Evolutionary conservation across 2,888 invertebrate genomes (phyloP).

Genomic region (Rhynchonema sp.): DNA sequence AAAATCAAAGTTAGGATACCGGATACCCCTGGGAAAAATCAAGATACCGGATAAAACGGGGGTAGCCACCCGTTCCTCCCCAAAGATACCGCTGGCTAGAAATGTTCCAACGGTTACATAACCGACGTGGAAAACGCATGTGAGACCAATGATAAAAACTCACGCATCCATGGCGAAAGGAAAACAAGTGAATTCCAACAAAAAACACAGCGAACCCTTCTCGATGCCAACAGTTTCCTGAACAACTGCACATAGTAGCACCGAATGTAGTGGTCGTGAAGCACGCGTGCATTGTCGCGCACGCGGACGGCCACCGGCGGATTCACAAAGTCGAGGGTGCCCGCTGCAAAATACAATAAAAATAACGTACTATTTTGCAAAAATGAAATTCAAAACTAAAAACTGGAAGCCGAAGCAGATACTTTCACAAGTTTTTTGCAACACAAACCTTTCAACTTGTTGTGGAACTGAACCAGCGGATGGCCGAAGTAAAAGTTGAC

Average conservation of each 20-base stretch:
- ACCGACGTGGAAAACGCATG: too few relatives aligned
- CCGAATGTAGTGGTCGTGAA: slow-evolving; percentile 15
- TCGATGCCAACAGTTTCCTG: slow-evolving; percentile 9
- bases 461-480: slow-evolving; percentile 8
- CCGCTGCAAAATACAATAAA: slow-evolving; percentile 2
- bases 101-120: too few relatives aligned
- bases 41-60: too few relatives aligned
- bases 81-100: too few relatives aligned
- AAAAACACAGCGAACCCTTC: too few relatives aligned
- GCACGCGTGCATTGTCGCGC: slow-evolving; percentile 8
- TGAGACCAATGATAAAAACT: too few relatives aligned
- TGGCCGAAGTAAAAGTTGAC: slow-evolving; percentile 9
- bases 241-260: slow-evolving; percentile 12
- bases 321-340: slow-evolving; percentile 5
- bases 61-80: too few relatives aligned
- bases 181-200: too few relatives aligned
- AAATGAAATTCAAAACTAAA: not conserved
- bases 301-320: slow-evolving; percentile 6
- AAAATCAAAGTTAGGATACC: too few relatives aligned
- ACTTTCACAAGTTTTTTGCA: not conserved
- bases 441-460: slow-evolving; percentile 6
- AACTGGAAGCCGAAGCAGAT: not conserved
- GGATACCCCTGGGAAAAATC: too few relatives aligned
- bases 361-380: not conserved
- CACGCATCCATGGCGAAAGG: too few relatives aligned